Conservation (phyloP, 2,113 vertebrate genomes). For the Phodopus roborovskii region DNA sequence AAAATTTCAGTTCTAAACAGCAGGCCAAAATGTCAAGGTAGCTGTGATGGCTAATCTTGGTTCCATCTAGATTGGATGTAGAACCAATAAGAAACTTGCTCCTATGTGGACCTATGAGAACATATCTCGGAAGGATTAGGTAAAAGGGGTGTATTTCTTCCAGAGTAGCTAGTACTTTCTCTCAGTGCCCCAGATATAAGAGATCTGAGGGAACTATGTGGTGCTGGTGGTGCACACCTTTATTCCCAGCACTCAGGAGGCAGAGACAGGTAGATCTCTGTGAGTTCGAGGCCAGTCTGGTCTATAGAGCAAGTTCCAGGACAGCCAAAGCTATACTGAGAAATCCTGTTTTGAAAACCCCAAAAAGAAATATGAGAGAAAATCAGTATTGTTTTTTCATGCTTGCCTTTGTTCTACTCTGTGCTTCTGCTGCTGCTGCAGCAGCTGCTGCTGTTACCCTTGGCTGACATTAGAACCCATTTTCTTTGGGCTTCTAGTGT, state of each 20-base stretch:
- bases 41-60: background rate
- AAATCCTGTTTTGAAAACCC: too few relatives aligned
- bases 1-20: background rate
- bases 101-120: background rate
- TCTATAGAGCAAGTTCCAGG: too few relatives aligned
- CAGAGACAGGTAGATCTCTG: too few relatives aligned
- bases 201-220: too few relatives aligned
- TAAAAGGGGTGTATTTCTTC: background rate
- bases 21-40: background rate
- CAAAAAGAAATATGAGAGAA: background rate
- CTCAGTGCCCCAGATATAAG: background rate
- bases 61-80: background rate
- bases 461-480: background rate
- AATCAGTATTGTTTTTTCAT: background rate
- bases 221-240: too few relatives aligned
- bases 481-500: background rate
- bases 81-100: background rate
- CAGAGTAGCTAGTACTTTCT: background rate
- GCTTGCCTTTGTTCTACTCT: background rate
- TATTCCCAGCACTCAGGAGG: too few relatives aligned
- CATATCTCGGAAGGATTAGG: background rate
- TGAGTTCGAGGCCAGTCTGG: too few relatives aligned
- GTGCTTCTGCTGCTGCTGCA: background rate
- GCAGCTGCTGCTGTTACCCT: background rate
- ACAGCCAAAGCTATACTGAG: too few relatives aligned